Percentiles rank a stretch among this genome's conserved stretches.
phyloP scores from a whole-genome alignment of 2,113 vertebrate species.

The Actinemys pallida region DNA sequence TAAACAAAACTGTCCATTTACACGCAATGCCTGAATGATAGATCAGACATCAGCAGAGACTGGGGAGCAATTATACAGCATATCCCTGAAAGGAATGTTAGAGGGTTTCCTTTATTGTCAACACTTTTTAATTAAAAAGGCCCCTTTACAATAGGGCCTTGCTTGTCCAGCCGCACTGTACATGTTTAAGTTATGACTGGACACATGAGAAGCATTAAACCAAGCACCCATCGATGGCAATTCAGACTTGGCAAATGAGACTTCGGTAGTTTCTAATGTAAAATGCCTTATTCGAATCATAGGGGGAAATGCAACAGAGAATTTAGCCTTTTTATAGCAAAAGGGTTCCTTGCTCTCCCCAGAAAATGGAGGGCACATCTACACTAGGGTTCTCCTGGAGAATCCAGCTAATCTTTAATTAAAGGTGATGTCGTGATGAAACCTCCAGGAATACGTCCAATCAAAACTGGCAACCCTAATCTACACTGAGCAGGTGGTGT shows the following conservation, averaged over 20 bases:
- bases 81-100: neutral
- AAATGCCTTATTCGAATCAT: neutral
- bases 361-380: neutral
- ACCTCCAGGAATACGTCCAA: no score
- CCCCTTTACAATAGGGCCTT: neutral
- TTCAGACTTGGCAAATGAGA: neutral
- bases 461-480: no score
- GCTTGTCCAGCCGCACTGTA: neutral
- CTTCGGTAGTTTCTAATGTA: neutral
- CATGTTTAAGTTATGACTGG: neutral
- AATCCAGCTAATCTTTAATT: no score
- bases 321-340: neutral
- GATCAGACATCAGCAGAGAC: neutral
- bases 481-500: neutral
- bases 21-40: rapidly evolving
- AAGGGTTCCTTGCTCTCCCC: neutral
- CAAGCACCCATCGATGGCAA: rapidly evolving
- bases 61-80: neutral
- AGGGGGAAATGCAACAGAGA: neutral
- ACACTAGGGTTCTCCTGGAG: neutral
- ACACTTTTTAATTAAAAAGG: neutral
- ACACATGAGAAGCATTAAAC: neutral
- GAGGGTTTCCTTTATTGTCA: neutral
- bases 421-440: no score
- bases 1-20: neutral